A percentile compares a stretch with the other conserved stretches of the same genome.
Evolutionary conservation across 2,888 invertebrate species (phyloP).

Genomic region (Caenorhabditis angaria): DNA sequence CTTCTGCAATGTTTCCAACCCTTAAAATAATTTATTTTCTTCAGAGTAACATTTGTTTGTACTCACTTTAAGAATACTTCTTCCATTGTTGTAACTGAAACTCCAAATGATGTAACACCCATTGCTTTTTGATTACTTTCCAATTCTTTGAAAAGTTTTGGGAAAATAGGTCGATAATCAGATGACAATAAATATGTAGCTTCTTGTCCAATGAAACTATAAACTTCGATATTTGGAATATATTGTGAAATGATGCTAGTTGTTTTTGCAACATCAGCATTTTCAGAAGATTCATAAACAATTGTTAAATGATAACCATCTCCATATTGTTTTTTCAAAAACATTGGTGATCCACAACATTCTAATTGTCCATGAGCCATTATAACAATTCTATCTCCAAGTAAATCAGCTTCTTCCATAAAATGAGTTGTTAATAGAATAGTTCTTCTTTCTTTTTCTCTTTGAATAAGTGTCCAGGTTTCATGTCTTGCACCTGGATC

Average conservation of each 20-base stretch:
- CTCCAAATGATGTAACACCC: conserved; percentile 83
- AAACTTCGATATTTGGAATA: conserved; percentile 73
- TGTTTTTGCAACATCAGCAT: conserved; percentile 15
- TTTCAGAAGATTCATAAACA: conserved; percentile 75
- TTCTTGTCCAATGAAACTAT: conserved; percentile 83
- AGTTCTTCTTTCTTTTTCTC: conserved; percentile 76
- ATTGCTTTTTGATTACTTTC: conserved; percentile 78
- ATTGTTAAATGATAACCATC: conserved; percentile 84
- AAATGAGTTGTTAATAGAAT: conserved; percentile 86
- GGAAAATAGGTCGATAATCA: conserved; percentile 70
- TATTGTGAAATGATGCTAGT: conserved; percentile 28
- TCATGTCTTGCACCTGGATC: conserved; percentile 77
- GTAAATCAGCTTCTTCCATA: conserved; percentile 89
- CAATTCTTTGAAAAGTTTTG: conserved; percentile 79
- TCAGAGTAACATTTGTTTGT: neutral
- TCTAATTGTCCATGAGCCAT: conserved; percentile 84
- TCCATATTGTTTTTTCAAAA: conserved; percentile 83
- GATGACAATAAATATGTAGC: conserved; percentile 77
- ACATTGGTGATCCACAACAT: conserved; percentile 82
- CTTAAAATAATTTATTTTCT: conserved; percentile 20
- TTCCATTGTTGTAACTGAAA: conserved; percentile 86
- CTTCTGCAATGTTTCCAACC: conserved; percentile 62
- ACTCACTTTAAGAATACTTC: conserved; percentile 85
- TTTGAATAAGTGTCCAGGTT: conserved; percentile 82
- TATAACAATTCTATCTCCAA: conserved; percentile 85